Evolutionary conservation across 2,797 vertebrate species (phyloP), one percentile per base, ranked within the genome.

Genomic region (Rhabdophis nuchalis): DNA sequence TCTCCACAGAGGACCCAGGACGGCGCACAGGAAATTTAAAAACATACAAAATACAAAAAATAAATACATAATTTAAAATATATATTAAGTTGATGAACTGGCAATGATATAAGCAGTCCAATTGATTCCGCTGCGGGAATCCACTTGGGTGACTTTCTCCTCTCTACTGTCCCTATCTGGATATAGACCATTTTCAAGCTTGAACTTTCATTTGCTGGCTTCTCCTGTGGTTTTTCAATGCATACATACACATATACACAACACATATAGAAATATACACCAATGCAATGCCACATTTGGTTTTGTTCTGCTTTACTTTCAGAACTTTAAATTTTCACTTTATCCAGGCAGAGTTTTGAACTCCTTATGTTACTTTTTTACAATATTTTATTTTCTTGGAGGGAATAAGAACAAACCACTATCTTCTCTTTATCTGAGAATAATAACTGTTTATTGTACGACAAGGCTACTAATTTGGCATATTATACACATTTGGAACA

Each of bases 401-500:
- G 68, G 32, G 68, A 72, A 72, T 72, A 36, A 36, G 32, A 72
- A 36, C 14, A 29, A 87, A 60, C 12, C 54, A 27, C 27, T 85
- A 27, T 54, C 23, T 25, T 58, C 20, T 7, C 2, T 56, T 7
- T 85, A 93, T 23, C 52, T 87, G 68, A n/a, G 92, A 92, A 29
- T 94, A 0, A 0, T 61, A 46, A 8, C n/a, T 92, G 41, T 61
- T 16, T 88, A 29, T 27, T 92, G 86, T 5, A 16, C 46, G 68
- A 91, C 68, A 91, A 5, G 50, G 85, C 3, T 5, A 53, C 82
- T 85, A 86, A 93, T 32, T 64, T 92, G 88, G 64, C 23, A 94
- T 54, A 89, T 93, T 92, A 91, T 16, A 89, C 1, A 93, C 93
- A 89, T 95, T 68, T 41, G 94, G 36, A 95, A 88, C 50, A 91